Evolutionary conservation across 1,140 invertebrate species (phyloP), one percentile per base, ranked within the genome.

Genomic region (Macrobrachium nipponense): DNA sequence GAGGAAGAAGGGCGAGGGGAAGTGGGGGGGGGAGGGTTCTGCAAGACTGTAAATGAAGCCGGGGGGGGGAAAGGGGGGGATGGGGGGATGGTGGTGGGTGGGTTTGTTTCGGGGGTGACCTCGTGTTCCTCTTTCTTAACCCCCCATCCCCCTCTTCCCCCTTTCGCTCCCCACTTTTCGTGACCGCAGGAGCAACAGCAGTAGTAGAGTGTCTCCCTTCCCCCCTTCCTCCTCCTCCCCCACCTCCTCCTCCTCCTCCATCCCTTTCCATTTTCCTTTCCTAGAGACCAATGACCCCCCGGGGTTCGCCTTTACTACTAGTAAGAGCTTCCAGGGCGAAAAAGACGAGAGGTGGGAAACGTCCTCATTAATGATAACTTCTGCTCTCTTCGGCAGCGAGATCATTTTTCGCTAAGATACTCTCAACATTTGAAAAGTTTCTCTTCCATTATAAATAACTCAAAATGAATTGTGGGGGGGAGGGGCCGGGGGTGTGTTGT

Each of bases 61-160:
- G 61, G n/a, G 58, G 58, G 17, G 44, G 73, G 43, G 3, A 43
- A 17, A 36, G 15, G 79, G 44, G n/a, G 8, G 36, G n/a, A n/a
- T n/a, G 17, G 44, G 73, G 43, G 3, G 62, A 17, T 18, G 15
- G 79, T 20, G n/a, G 8, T 17, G n/a, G 36, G 20, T 8, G 64
- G 66, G 44, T 5, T 11, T 10, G 18, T 66, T n/a, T 60, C 10
- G 62, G 82, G 73, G 82, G 27, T 62, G 18, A 72, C 80, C 80
- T 81, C 64, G 64, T 23, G 44, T 60, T 81, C 79, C 43, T 66
- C 36, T 27, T 58, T n/a, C 64, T 20, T 43, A 23, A n/a, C 60
- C 10, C 4, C 17, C 78, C 20, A 12, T 64, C 2, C 64, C 61
- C n/a, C n/a, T n/a, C n/a, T n/a, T n/a, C 23, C 66, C 79, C 66